These are phyloP conservation scores for Micropterix aruncella DNA, from an alignment of 2,888 invertebrate species.

Conservation along the genomic window DNA sequence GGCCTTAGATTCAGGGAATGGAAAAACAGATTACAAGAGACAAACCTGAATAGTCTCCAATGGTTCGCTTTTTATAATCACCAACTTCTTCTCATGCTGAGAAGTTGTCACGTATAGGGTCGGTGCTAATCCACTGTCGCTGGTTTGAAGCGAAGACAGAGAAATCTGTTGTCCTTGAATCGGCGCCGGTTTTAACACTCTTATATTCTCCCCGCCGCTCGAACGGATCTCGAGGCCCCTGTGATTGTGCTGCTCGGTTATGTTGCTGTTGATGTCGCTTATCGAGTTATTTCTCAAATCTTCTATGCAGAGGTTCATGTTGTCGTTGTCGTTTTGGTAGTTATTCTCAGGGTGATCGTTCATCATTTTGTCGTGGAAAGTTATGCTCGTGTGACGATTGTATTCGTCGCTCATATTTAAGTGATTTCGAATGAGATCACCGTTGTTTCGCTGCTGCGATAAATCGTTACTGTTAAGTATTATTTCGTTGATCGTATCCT, in stretches of 20 bases:
- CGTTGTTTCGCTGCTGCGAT: not conserved
- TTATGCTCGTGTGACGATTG: not conserved
- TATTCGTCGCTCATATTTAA: not conserved
- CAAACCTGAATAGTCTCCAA: conserved; percentile 32
- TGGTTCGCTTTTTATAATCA: conserved; percentile 49
- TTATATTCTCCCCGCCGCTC: conserved; percentile 10
- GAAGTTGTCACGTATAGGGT: conserved; percentile 32
- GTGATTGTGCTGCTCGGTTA: conserved; percentile 1
- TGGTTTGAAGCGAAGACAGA: conserved; percentile 14
- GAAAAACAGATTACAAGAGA: too few species aligned
- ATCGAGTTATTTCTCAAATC: not conserved
- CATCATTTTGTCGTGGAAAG: not conserved
- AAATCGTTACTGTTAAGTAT: not conserved
- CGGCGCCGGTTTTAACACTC: conserved; percentile 32
- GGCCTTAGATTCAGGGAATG: too few species aligned
- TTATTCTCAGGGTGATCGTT: not conserved
- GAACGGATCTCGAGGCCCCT: conserved; percentile 8
- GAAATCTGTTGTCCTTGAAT: conserved; percentile 27
- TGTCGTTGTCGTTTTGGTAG: not conserved
- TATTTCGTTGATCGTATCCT: not conserved
- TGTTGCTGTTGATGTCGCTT: not conserved
- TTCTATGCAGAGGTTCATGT: not conserved
- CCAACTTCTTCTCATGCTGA: conserved; percentile 45
- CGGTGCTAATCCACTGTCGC: conserved; percentile 6
- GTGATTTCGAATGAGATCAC: not conserved